phyloP scores from a whole-genome alignment of 2,888 invertebrate species.

The Dorcus parallelipipedus region DNA sequence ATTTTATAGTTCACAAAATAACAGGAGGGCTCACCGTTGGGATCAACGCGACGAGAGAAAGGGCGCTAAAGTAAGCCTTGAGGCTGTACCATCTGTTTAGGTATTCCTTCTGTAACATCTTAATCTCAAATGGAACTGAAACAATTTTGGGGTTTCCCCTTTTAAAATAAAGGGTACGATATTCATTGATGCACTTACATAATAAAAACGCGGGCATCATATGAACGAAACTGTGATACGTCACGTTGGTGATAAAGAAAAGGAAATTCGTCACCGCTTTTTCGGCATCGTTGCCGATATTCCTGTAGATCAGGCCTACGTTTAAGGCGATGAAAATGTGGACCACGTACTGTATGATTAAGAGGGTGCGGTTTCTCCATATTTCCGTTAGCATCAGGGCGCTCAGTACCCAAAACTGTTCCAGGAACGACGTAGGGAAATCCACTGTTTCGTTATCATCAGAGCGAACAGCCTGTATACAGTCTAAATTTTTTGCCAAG shows the following conservation, averaged over 20 bases:
- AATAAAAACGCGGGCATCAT: conserved; percentile 14
- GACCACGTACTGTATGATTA: conserved; percentile 13
- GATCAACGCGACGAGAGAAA: conserved; percentile 66
- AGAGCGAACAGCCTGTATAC: neutral
- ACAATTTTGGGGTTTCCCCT: conserved; percentile 19
- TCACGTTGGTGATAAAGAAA: conserved; percentile 7
- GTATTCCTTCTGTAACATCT: conserved; percentile 70
- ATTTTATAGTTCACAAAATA: no score
- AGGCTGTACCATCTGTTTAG: conserved; percentile 81
- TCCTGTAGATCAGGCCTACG: conserved; percentile 6
- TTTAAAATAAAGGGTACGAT: no score
- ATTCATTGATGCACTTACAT: conserved; percentile 10
- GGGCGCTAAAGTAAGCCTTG: conserved; percentile 68
- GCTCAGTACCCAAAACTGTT: conserved; percentile 7
- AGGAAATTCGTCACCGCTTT: neutral
- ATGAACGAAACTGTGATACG: conserved; percentile 16
- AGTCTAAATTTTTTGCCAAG: neutral
- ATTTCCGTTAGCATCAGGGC: conserved; percentile 13
- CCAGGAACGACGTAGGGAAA: conserved; percentile 7
- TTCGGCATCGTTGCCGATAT: conserved; percentile 11
- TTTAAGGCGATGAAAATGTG: conserved; percentile 11
- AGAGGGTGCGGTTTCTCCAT: conserved; percentile 9
- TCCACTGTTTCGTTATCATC: neutral
- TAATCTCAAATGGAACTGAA: conserved; percentile 73
- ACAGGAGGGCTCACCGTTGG: conserved; percentile 46